phyloP scores from a whole-genome alignment of 2,797 vertebrate genomes.

The Selene dorsalis region DNA sequence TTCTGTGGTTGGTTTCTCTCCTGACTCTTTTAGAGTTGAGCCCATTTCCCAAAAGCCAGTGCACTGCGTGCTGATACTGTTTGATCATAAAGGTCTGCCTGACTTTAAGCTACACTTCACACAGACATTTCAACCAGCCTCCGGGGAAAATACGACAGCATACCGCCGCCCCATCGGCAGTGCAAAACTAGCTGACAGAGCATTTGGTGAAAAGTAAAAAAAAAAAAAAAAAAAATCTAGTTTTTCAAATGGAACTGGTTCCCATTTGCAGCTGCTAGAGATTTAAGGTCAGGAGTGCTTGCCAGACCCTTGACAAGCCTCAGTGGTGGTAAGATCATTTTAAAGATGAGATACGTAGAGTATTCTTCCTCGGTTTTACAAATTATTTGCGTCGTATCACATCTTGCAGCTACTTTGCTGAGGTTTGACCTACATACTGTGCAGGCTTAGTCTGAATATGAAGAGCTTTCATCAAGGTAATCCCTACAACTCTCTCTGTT shows the following conservation, averaged over 20 bases:
- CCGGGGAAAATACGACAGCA: constrained; percentile 47
- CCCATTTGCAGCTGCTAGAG: constrained; percentile 38
- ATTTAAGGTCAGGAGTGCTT: constrained; percentile 44
- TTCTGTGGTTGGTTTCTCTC: constrained; percentile 38
- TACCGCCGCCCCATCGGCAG: constrained; percentile 33
- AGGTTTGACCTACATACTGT: constrained; percentile 71
- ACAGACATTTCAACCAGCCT: constrained; percentile 58
- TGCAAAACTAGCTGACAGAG: constrained; percentile 53
- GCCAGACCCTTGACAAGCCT: constrained; percentile 50
- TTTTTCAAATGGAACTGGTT: constrained; percentile 50
- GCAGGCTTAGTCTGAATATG: constrained; percentile 51
- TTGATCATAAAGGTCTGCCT: constrained; percentile 74
- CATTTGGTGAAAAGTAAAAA: constrained; percentile 41
- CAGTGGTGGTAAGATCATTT: constrained; percentile 45
- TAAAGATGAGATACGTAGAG: constrained; percentile 52
- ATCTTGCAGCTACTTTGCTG: constrained; percentile 53
- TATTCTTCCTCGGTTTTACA: constrained; percentile 58
- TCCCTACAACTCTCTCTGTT: constrained; percentile 47
- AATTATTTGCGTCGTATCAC: constrained; percentile 60
- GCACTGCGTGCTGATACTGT: constrained; percentile 56
- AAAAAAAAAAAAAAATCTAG: constrained; percentile 32
- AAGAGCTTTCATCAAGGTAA: constrained; percentile 67
- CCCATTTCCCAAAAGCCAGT: constrained; percentile 62
- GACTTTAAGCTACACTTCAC: constrained; percentile 59
- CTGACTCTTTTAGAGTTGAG: constrained; percentile 50